phyloP scores from a whole-genome alignment of 2,113 vertebrate species.

The Elephantulus edwardii region DNA sequence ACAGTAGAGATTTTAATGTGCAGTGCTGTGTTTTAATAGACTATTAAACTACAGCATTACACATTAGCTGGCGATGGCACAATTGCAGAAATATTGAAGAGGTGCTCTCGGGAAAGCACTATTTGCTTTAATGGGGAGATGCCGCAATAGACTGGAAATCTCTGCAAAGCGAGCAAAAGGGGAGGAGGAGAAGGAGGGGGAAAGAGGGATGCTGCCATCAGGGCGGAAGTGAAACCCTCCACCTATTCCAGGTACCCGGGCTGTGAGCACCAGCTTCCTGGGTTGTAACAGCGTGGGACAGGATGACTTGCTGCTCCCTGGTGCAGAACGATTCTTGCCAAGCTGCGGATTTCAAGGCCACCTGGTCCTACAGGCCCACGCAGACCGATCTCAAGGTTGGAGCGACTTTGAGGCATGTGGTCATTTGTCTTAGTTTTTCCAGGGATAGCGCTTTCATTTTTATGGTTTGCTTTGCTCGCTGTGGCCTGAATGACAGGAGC shows the following conservation, averaged over 20 bases:
- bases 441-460: neutral
- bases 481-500: neutral
- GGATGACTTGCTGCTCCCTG: neutral
- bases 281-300: neutral
- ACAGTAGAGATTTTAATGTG: constrained; percentile 70
- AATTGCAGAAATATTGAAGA: constrained; percentile 68
- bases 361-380: constrained; percentile 1
- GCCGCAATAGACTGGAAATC: constrained; percentile 43
- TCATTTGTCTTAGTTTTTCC: constrained; percentile 22
- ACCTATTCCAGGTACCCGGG: neutral
- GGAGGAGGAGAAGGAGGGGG: no score
- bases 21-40: constrained; percentile 77
- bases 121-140: constrained; percentile 70
- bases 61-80: constrained; percentile 73
- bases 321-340: constrained; percentile 18
- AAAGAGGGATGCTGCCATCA: neutral
- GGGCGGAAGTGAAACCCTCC: neutral
- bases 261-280: neutral
- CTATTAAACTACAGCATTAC: constrained; percentile 74
- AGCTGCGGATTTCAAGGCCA: constrained; percentile 66
- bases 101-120: constrained; percentile 72
- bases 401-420: neutral
- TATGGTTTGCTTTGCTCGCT: neutral
- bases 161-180: neutral
- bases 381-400: constrained; percentile 5